phyloP scores from a whole-genome alignment of 2,797 vertebrate species.

The Nothura maculosa region DNA sequence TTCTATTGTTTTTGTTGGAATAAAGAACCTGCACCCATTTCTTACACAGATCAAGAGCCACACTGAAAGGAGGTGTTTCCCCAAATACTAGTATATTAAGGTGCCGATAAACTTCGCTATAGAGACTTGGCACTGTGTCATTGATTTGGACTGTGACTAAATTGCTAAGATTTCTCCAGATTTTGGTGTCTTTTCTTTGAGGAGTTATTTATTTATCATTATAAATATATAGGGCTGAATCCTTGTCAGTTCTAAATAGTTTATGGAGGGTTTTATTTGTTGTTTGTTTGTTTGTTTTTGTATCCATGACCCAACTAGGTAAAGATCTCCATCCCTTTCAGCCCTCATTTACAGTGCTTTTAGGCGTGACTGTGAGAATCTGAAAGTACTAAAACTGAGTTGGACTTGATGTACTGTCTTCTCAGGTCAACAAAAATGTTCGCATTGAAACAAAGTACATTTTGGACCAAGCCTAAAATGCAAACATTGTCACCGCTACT shows the following conservation, averaged over 20 bases:
- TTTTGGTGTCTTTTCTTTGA: background rate
- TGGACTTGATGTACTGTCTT: background rate
- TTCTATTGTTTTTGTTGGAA: background rate
- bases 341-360: background rate
- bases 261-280: background rate
- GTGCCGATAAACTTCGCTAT: background rate
- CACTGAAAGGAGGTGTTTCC: background rate
- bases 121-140: background rate
- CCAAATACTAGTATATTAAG: background rate
- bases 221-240: background rate
- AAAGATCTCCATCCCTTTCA: background rate
- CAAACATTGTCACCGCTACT: background rate
- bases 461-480: background rate
- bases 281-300: background rate
- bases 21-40: background rate
- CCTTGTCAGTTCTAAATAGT: background rate
- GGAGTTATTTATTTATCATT: background rate
- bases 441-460: background rate
- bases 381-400: background rate
- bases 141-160: background rate
- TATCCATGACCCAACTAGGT: background rate
- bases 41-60: background rate
- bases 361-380: conserved; percentile 3
- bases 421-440: background rate
- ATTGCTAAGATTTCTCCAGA: background rate